phyloP scores from a whole-genome alignment of 2,888 invertebrate species.

The Agriopis aurantiaria region DNA sequence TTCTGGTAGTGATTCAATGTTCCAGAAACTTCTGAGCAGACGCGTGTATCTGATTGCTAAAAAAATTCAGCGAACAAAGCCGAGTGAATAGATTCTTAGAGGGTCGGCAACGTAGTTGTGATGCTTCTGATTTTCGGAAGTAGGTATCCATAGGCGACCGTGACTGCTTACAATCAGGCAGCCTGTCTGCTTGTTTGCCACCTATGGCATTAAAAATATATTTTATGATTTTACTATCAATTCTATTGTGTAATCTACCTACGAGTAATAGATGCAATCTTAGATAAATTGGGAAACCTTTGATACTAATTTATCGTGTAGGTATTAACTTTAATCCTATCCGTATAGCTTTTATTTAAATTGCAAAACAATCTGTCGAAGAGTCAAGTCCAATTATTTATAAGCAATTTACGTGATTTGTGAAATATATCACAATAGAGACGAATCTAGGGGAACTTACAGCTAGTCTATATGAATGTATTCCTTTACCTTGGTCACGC shows the following conservation, averaged over 20 bases:
- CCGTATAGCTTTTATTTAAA: not conserved
- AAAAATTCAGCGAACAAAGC: no score
- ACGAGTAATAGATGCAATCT: not conserved
- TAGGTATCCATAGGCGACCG: no score
- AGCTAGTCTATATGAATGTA: no score
- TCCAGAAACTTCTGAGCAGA: slow-evolving; percentile 8
- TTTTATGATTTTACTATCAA: not conserved
- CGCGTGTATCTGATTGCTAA: not conserved
- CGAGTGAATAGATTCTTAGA: no score
- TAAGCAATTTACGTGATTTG: not conserved
- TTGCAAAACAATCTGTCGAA: not conserved
- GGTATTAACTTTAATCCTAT: no score
- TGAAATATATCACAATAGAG: not conserved
- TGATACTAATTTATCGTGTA: not conserved
- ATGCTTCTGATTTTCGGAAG: no score
- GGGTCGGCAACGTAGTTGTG: no score
- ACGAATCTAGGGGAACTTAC: not conserved
- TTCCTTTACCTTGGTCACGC: no score
- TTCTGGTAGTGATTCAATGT: not conserved
- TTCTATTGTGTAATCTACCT: not conserved
- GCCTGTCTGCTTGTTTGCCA: no score
- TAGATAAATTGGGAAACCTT: slow-evolving; percentile 1
- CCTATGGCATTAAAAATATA: no score
- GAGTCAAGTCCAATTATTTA: not conserved
- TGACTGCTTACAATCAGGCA: no score